Evolutionary conservation across 1,140 invertebrate genomes (phyloP).

Genomic region (silkworm (Bombyx mori)): ASM3026992v2 NC_085112.1:6396501-6397000

Average conservation of each 20-base stretch:
- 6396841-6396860: slow-evolving; percentile 1
- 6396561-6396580: too few relatives aligned
- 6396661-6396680: too few relatives aligned
- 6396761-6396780: background rate
- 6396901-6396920: slow-evolving; percentile 46
- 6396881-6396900: slow-evolving; percentile 51
- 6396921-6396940: slow-evolving; percentile 44
- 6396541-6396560: too few relatives aligned
- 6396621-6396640: too few relatives aligned
- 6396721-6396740: background rate
- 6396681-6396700: background rate
- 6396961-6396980: slow-evolving; percentile 43
- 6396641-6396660: too few relatives aligned
- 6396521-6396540: too few relatives aligned
- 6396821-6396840: background rate
- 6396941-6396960: slow-evolving; percentile 54
- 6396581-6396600: too few relatives aligned
- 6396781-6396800: background rate
- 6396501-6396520: too few relatives aligned
- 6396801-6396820: background rate
- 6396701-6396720: background rate
- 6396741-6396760: too few relatives aligned
- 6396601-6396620: too few relatives aligned
- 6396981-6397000: slow-evolving; percentile 22
- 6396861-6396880: slow-evolving; percentile 45